A percentile compares a stretch with the other conserved stretches of the same genome.
Conservation (phyloP, 2,113 vertebrate species). For the Cromileptes altivelis region DNA sequence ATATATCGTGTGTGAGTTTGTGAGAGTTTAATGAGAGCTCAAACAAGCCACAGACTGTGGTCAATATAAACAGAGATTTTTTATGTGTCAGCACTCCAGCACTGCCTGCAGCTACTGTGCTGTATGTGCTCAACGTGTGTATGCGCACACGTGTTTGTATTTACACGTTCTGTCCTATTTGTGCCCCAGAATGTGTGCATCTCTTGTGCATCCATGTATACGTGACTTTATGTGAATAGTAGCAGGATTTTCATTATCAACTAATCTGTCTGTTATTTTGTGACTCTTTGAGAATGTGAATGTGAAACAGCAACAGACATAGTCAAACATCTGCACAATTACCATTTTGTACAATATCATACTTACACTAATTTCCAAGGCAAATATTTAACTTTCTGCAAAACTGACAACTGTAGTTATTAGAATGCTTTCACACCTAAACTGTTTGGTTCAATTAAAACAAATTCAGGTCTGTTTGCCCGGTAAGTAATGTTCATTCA, state of each 20-base stretch:
- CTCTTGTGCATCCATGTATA: neutral
- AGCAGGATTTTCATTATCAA: too few species aligned
- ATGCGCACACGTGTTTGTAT: neutral
- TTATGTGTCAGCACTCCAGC: constrained; percentile 15
- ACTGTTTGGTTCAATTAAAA: too few species aligned
- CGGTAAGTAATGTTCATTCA: too few species aligned
- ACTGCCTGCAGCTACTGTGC: constrained; percentile 25
- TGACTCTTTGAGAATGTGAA: neutral
- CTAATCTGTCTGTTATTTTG: neutral
- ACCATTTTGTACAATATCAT: neutral
- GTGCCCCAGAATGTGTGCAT: neutral
- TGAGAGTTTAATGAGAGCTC: constrained; percentile 70
- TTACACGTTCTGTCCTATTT: constrained; percentile 9
- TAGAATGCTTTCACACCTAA: too few species aligned
- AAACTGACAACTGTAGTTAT: too few species aligned
- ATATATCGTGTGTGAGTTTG: constrained; percentile 33
- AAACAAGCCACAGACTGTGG: constrained; percentile 44
- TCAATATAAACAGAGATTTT: constrained; percentile 40
- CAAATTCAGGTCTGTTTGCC: too few species aligned
- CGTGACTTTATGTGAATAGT: neutral
- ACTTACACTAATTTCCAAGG: neutral
- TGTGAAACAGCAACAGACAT: too few species aligned
- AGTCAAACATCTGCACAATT: neutral
- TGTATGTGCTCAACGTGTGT: constrained; percentile 27
- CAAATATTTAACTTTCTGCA: neutral